Evolutionary conservation across 1,140 invertebrate species (phyloP).

Genomic region (Drosophila bocqueti): DNA sequence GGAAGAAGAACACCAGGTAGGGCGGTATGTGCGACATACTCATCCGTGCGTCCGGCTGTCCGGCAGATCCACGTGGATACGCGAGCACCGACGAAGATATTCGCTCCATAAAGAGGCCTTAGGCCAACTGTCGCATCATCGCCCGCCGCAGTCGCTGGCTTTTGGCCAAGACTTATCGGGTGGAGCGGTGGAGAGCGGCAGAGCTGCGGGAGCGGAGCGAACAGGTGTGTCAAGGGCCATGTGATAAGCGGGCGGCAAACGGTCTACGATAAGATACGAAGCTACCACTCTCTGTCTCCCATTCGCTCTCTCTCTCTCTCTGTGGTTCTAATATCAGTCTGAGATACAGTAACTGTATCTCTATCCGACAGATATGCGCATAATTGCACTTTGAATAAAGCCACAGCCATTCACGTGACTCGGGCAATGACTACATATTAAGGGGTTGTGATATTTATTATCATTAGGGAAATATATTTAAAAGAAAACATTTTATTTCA

Average conservation of each 20-base stretch:
- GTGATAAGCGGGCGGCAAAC: constrained; percentile 33
- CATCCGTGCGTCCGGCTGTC: background rate
- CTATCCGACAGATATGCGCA: constrained; percentile 39
- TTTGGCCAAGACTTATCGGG: constrained; percentile 50
- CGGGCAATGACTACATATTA: background rate
- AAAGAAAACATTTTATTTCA: background rate
- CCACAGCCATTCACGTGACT: constrained; percentile 9
- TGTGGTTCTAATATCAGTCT: constrained; percentile 18
- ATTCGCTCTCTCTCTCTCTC: constrained; percentile 10
- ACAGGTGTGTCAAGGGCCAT: constrained; percentile 53
- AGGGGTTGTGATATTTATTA: background rate
- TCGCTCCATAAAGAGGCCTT: constrained; percentile 46
- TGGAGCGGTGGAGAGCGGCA: background rate
- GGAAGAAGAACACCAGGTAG: constrained; percentile 67
- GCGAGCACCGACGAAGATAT: constrained; percentile 23
- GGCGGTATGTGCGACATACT: constrained; percentile 59
- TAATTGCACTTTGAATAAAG: constrained; percentile 28
- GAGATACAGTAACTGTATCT: constrained; percentile 14
- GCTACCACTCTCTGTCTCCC: background rate
- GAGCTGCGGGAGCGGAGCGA: constrained; percentile 6
- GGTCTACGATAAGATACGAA: constrained; percentile 37
- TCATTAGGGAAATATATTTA: background rate
- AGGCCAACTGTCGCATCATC: constrained; percentile 40
- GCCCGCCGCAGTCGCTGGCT: constrained; percentile 7
- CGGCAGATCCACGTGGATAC: constrained; percentile 17